phyloP scores from a whole-genome alignment of 2,113 vertebrate genomes.

The Zeus faber region DNA sequence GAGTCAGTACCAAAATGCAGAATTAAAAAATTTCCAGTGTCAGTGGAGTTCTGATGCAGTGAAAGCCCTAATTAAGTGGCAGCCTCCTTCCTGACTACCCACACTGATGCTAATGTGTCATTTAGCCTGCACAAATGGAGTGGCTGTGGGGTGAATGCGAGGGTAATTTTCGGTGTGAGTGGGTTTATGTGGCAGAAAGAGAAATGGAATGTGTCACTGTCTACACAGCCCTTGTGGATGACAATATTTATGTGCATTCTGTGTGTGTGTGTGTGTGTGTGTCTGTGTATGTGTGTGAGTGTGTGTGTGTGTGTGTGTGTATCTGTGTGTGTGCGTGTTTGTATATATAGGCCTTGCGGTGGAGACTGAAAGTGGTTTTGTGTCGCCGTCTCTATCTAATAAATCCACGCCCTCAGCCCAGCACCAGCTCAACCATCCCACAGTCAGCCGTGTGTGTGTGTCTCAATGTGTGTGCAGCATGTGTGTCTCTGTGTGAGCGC shows the following conservation, averaged over 20 bases:
- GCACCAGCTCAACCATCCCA: slow-evolving; percentile 1
- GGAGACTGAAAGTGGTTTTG: slow-evolving; percentile 19
- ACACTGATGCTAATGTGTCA: slow-evolving; percentile 36
- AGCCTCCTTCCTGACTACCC: slow-evolving; percentile 24
- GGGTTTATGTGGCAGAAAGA: not conserved
- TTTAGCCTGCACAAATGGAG: slow-evolving; percentile 4
- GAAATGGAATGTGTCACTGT: slow-evolving; percentile 1
- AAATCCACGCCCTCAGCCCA: slow-evolving; percentile 17
- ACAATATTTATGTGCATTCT: not conserved
- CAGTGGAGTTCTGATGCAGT: slow-evolving; percentile 13
- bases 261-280: not conserved
- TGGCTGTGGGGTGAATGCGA: not conserved
- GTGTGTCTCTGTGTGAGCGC: not conserved
- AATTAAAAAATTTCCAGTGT: slow-evolving; percentile 24
- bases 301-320: not conserved
- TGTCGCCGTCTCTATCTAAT: slow-evolving; percentile 5
- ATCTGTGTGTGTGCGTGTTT: slow-evolving; percentile 1
- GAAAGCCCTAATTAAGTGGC: slow-evolving; percentile 38
- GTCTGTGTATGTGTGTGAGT: not conserved
- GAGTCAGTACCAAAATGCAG: slow-evolving; percentile 8
- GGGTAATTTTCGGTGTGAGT: not conserved
- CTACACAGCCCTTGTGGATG: too few species aligned
- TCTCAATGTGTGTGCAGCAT: not conserved
- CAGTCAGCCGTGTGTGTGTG: not conserved
- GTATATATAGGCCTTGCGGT: not conserved